phyloP scores from a whole-genome alignment of 1,140 invertebrate genomes.

The Papilio machaon region DNA sequence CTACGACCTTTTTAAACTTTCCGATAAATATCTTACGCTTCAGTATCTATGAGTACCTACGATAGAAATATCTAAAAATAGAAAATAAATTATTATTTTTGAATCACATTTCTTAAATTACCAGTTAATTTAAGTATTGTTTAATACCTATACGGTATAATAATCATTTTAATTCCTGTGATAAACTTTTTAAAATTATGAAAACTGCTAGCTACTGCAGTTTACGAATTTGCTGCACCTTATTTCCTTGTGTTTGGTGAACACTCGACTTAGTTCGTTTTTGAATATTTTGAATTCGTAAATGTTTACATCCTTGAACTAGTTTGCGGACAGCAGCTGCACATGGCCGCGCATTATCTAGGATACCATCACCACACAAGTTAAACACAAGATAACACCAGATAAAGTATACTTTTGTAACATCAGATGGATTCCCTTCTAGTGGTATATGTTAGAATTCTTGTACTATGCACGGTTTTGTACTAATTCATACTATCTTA shows the following conservation, averaged over 20 bases:
- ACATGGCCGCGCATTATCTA: constrained; percentile 14
- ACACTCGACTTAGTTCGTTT: not conserved
- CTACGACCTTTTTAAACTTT: not conserved
- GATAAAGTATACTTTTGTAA: not conserved
- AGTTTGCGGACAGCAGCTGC: not conserved
- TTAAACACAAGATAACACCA: constrained; percentile 12
- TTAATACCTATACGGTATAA: too few relatives aligned
- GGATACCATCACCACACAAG: constrained; percentile 8
- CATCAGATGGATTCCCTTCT: not conserved
- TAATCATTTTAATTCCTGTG: too few relatives aligned
- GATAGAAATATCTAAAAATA: not conserved
- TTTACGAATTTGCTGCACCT: not conserved
- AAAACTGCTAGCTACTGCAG: not conserved
- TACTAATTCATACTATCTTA: not conserved
- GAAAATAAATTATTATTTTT: too few relatives aligned
- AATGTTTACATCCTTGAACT: constrained; percentile 25
- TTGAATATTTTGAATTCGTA: not conserved
- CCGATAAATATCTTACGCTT: not conserved
- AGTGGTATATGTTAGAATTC: not conserved
- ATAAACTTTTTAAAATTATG: too few relatives aligned
- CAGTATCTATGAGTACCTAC: not conserved
- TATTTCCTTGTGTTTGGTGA: not conserved
- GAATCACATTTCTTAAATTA: too few relatives aligned
- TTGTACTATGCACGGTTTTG: not conserved
- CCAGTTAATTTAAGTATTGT: too few relatives aligned